Evolutionary conservation across 2,113 vertebrate genomes (phyloP), one percentile per base, ranked within the genome.

Genomic region (Psilopogon haemacephalus): DNA sequence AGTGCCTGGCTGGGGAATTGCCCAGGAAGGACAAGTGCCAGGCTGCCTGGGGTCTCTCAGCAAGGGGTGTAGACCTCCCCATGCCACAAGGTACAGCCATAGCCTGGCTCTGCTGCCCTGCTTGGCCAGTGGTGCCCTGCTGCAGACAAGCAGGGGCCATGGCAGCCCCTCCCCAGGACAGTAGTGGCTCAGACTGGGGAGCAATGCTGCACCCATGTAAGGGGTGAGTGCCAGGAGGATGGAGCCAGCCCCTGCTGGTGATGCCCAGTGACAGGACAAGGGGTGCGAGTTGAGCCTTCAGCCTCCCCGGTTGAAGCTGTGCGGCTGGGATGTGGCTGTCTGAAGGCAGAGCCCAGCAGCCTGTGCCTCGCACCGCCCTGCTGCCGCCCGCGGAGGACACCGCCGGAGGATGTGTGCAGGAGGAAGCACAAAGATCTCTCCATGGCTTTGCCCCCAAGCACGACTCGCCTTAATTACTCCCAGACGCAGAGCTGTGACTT

Each of bases 1-100:
- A 5, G 46, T 6, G n/a, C 28, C 78, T 2, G 3, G 19, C 18
- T 2, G 23, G n/a, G n/a, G 23, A 33, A 12, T 60, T 60, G 74
- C 11, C 1, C 3, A 1, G 37, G 27, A 42, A 21, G 13, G 64
- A 56, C 64, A 58, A 70, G 70, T 26, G 3, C 18, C 1, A 4
- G 37, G 54, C 32, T 30, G 54, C 26, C 38, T 8, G 42, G 35
- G 1, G 2, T 18, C 62, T 12, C 71, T 1, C 12, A 23, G 19
- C 1, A 0, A 20, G 35, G 52, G 26, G 27, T 12, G 27, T 27
- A 24, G 56, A 17, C 33, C 24, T 32, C 37, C 46, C 37, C n/a
- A n/a, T 28, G 69, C n/a, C 54, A 42, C 8, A 4, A 2, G 2
- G 10, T 3, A 4, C 0, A 5, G 42, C n/a, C 3, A 1, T 48